Evolutionary conservation across 2,888 invertebrate genomes (phyloP), one percentile per base, ranked within the genome.

Genomic region (Hydropsyche betteni): DNA sequence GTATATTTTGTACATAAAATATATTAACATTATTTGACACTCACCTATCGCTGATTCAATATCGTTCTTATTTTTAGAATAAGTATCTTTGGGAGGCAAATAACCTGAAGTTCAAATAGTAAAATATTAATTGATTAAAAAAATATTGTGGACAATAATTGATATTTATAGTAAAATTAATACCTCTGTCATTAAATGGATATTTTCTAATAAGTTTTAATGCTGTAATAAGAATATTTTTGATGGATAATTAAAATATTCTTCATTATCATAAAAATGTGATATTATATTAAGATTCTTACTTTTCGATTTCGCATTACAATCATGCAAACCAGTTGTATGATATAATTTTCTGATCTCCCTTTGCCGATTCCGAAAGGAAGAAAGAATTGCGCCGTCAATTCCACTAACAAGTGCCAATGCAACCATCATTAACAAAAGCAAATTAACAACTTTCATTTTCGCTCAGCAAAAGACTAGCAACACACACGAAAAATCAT

Each of bases 281-380:
- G 2, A 24, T 24, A 24, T 24, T 44, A 10, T 44, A 44, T 44
- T 5, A 24, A 58, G 10, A 44, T 44, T 44, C 44, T 44, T 44
- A 44, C 44, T 44, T 44, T 44, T 44, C 10, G 44, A 44, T 44
- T 44, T 44, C 3, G 44, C 33, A 64, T 64, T 36, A 5, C 64
- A 64, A 34, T 64, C 34, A 10, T 64, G 64, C 34, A 34, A 64
- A 36, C 5, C 24, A 33, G 12, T 36, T 34, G 36, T 6, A 5
- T n/a, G 12, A 64, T 64, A 64, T 64, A 33, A 8, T 36, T 34
- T 5, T 12, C 64, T 64, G 36, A 64, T 64, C 8, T 64, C 64
- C 12, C n/a, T 36, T 36, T 64, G 64, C 7, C 64, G 64, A 36
- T 64, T 64, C 36, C 64, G 64, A 64, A 33, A 64, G 12, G 64